phyloP scores from a whole-genome alignment of 2,888 invertebrate species.

The Eucera pruinosa region DNA sequence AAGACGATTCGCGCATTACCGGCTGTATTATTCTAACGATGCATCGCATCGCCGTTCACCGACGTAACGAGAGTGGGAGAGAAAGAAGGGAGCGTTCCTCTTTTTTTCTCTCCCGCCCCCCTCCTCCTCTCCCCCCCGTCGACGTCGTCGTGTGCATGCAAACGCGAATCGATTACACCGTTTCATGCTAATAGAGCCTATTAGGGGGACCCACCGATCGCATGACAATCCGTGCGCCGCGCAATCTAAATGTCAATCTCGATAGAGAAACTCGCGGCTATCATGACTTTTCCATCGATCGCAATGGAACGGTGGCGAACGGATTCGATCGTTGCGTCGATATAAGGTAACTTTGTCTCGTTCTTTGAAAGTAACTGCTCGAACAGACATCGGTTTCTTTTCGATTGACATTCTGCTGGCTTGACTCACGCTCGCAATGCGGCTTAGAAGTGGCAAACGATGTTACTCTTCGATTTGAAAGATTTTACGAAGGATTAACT shows the following conservation, averaged over 20 bases:
- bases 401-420: neutral
- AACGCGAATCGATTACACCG: conserved; percentile 52
- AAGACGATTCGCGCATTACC: conserved; percentile 57
- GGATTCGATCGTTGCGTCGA: conserved; percentile 26
- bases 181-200: conserved; percentile 63
- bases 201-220: conserved; percentile 47
- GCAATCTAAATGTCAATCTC: conserved; percentile 56
- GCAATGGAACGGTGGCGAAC: conserved; percentile 2
- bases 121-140: neutral
- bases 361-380: neutral
- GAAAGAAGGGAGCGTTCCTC: conserved; percentile 37
- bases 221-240: conserved; percentile 33
- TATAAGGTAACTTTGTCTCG: conserved; percentile 10
- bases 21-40: conserved; percentile 53
- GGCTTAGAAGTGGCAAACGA: neutral
- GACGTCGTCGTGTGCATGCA: conserved; percentile 31
- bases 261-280: conserved; percentile 25
- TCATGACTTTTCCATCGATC: conserved; percentile 46
- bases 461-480: neutral
- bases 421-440: neutral
- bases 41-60: conserved; percentile 23
- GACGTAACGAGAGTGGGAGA: conserved; percentile 41
- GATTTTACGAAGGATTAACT: no score
- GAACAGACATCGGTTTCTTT: neutral
- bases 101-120: conserved; percentile 44